Base-by-base conservation (phyloP, 1,140 invertebrate species). In the Hesperophylax magnus region DNA sequence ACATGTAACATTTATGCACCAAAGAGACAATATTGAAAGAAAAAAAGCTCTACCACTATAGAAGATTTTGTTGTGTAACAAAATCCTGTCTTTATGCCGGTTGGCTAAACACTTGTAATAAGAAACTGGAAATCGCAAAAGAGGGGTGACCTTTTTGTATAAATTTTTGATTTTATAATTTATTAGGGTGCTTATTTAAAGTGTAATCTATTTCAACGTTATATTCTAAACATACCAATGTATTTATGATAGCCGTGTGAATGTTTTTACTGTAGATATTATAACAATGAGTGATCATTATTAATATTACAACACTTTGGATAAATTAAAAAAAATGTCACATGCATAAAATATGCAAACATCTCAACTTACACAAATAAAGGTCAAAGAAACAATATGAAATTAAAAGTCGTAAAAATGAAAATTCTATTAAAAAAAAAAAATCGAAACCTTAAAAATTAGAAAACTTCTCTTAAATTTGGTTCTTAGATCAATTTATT, bases 271-370 rank as follows among this genome's bases (percentile, higher is more conserved):
- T 58, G 56, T 58, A 58, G 8, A 58, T 18, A 9, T 58, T 18
- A 9, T 58, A 58, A 58, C 56, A 58, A 58, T 58, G 56, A 58
- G 56, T 58, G 56, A 18, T 18, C 56, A 18, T 58, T 58, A 47
- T 47, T 47, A 47, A 47, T 47, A 47, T 47, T 58, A 58, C 56
- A 58, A 58, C 18, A 4, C 11, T 34, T 14, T 14, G 39, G 39
- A 47, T 11, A 47, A 1, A 14, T 15, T 61, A 61, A 61, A 61
- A 56, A 61, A 61, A 61, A 61, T 61, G 63, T 67, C 63, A 67
- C 15, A 67, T 17, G 63, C 63, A 67, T 67, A 67, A 67, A 67
- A 67, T 58, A 67, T 67, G 63, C 63, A 31, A 67, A 67, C 9
- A 31, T 20, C 20, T 58, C 6, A 58, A 58, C 8, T 58, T 47